Evolutionary conservation across 2,113 vertebrate species (phyloP).

Genomic region (Glaucidium brasilianum): DNA sequence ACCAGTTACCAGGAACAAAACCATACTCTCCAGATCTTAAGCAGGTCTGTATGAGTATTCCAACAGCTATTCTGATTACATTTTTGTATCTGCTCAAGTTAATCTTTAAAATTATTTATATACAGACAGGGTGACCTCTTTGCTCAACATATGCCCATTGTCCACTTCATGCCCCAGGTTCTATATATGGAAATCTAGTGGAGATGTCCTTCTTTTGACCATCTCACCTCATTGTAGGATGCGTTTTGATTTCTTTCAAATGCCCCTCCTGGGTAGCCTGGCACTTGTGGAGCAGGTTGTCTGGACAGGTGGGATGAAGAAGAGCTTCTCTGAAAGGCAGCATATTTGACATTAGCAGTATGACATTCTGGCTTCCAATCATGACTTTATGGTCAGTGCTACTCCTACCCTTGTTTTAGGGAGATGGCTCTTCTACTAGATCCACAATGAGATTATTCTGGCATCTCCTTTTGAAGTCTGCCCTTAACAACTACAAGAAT

Average conservation of each 20-base stretch:
- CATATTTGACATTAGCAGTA: background rate
- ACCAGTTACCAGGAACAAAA: background rate
- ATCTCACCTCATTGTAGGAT: slow-evolving; percentile 2
- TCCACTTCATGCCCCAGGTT: background rate
- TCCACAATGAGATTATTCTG: background rate
- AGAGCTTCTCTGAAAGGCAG: slow-evolving; percentile 13
- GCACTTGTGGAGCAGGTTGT: background rate
- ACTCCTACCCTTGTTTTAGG: background rate
- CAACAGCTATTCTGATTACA: background rate
- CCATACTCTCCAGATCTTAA: background rate
- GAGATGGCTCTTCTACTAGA: background rate
- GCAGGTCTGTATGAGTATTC: background rate
- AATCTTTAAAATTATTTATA: background rate
- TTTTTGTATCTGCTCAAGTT: background rate
- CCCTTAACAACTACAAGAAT: background rate
- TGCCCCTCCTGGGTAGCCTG: background rate
- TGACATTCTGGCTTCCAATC: background rate
- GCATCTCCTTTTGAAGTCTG: background rate
- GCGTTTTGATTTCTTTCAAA: background rate
- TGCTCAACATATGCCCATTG: background rate
- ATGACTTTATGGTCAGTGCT: background rate
- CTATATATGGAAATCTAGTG: rapidly evolving
- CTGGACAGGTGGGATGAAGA: background rate
- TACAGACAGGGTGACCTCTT: background rate
- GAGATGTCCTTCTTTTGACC: background rate